Evolutionary conservation across 1,140 invertebrate genomes (phyloP).

Genomic region (Sipha flava): DNA sequence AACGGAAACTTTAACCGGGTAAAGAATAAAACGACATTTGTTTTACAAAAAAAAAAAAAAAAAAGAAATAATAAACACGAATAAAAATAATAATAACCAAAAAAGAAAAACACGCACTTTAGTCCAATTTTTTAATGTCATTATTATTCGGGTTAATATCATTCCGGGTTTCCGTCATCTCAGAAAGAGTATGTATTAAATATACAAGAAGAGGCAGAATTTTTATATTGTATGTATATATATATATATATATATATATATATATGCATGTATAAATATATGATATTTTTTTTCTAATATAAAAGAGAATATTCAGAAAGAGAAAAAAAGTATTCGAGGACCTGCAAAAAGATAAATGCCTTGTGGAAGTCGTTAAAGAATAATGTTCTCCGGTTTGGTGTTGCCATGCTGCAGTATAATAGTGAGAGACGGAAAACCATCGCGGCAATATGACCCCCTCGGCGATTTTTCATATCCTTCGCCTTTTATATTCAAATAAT

Average conservation of each 20-base stretch:
- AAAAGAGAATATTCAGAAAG: slow-evolving; percentile 4
- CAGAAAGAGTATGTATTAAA: background rate
- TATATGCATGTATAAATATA: background rate
- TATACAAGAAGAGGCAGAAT: background rate
- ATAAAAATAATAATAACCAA: background rate
- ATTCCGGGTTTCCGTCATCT: slow-evolving; percentile 20
- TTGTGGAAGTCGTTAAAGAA: slow-evolving; percentile 33
- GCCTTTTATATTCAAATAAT: slow-evolving; percentile 32
- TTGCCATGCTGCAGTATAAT: background rate
- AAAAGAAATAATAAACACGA: background rate
- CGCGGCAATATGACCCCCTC: slow-evolving; percentile 30
- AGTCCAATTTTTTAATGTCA: slow-evolving; percentile 7
- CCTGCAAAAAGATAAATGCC: slow-evolving; percentile 31
- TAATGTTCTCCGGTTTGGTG: slow-evolving; percentile 27
- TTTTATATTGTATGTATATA: too few species aligned
- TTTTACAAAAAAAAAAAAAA: background rate
- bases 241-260: background rate
- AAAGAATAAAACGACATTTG: background rate
- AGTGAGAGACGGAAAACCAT: slow-evolving; percentile 19
- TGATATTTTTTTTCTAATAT: background rate
- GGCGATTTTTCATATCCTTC: slow-evolving; percentile 30
- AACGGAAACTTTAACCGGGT: background rate
- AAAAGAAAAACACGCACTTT: background rate
- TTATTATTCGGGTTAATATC: slow-evolving; percentile 17
- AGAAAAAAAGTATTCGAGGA: slow-evolving; percentile 19